Base-by-base conservation (phyloP, 2,797 vertebrate genomes). In the Dermochelys coriacea region DNA sequence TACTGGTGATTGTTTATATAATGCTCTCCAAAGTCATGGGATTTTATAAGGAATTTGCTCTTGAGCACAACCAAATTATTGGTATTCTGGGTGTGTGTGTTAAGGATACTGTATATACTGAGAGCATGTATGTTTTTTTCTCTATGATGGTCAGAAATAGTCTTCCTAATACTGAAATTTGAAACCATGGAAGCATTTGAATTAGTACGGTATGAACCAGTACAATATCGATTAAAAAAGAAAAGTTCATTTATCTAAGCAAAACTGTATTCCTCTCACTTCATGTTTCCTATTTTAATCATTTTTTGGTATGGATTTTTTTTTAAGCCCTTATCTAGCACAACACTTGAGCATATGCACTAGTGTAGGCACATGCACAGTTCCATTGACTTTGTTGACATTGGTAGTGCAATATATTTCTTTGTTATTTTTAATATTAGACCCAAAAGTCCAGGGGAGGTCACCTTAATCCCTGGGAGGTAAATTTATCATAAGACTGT, bases 11-110 rank as follows among this genome's bases (percentile, higher is more conserved):
- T 82, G 6, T 51, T 51, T 83, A 12, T 59, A 4, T 55, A 86
- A 75, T 9, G 5, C 34, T 77, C 34, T 51, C 57, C 10, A n/a
- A 59, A 5, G 59, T 21, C 0, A 51, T 86, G 47, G 47, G 52
- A 52, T 80, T 88, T 84, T 47, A 77, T 29, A 61, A 52, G 50
- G 34, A 82, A 88, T 77, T 61, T 21, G 50, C 68, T 88, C 71
- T 2, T 50, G 16, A n/a, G 34, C 9, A 82, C 87, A 84, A 18
- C 2, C 27, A 83, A 89, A 34, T 31, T 75, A 15, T 27, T 15
- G 10, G 7, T 82, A 82, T 68, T 86, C 80, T 89, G 10, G 12
- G 4, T 57, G 78, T 80, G 2, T 16, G 3, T 21, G 61, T 80
- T 77, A 50, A 80, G 7, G 18, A 92, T 55, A 37, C 9, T 10